Evolutionary conservation across 2,797 vertebrate genomes (phyloP).

Genomic region (Cichlasoma orientale): DNA sequence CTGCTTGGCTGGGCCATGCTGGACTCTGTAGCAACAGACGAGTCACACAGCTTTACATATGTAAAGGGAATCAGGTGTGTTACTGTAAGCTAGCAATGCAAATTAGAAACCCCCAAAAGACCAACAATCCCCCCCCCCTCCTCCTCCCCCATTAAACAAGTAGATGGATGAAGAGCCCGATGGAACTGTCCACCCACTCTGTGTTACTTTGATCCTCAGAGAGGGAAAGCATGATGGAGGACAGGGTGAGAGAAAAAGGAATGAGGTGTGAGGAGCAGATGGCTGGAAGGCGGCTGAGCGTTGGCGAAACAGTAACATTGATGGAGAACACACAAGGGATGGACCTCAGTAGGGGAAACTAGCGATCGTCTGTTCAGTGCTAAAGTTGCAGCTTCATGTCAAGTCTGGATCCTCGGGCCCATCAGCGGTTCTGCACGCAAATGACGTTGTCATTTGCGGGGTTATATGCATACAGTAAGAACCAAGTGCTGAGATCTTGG

Average conservation of each 20-base stretch:
- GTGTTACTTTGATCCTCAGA: constrained; percentile 73
- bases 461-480: constrained; percentile 15
- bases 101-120: constrained; percentile 32
- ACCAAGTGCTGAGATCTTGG: not conserved
- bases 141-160: constrained; percentile 30
- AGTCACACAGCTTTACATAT: not conserved
- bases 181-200: constrained; percentile 70
- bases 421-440: constrained; percentile 21
- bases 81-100: not conserved
- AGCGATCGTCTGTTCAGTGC: constrained; percentile 71
- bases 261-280: constrained; percentile 82
- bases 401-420: constrained; percentile 61
- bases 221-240: constrained; percentile 75
- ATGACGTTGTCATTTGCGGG: constrained; percentile 5
- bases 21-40: constrained; percentile 14
- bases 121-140: constrained; percentile 12
- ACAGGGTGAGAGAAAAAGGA: constrained; percentile 80
- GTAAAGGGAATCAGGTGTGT: constrained; percentile 22
- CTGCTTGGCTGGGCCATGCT: constrained; percentile 14
- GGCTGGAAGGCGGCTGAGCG: constrained; percentile 78
- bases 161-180: constrained; percentile 49
- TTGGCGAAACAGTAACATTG: constrained; percentile 80
- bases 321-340: constrained; percentile 74
- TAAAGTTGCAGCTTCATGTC: constrained; percentile 68
- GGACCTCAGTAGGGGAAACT: constrained; percentile 75